Evolutionary conservation across 2,113 vertebrate species (phyloP).

Genomic region (Propithecus coquereli): DNA sequence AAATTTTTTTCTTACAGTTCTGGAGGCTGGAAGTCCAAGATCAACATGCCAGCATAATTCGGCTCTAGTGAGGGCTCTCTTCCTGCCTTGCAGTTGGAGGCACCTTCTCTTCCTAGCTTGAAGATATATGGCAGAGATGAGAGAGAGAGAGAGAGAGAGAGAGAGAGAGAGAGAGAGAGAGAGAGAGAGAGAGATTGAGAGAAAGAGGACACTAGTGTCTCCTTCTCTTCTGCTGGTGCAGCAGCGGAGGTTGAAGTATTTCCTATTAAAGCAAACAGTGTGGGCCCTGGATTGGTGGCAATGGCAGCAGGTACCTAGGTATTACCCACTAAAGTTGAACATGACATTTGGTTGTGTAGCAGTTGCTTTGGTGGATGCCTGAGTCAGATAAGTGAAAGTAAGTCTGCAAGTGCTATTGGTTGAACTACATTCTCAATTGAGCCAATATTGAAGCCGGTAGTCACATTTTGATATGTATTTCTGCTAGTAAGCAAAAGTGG

Average conservation of each 20-base stretch:
- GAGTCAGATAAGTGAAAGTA: neutral
- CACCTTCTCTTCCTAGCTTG: neutral
- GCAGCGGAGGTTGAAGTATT: neutral
- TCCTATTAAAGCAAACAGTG: neutral
- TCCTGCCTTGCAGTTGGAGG: neutral
- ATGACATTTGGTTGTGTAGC: conserved; percentile 57
- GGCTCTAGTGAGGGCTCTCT: neutral
- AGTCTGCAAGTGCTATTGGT: neutral
- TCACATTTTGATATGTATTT: neutral
- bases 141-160: neutral
- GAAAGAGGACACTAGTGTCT: neutral
- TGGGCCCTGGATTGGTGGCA: neutral
- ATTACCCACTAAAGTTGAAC: conserved; percentile 73
- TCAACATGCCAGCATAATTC: neutral
- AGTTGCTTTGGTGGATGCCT: conserved; percentile 35
- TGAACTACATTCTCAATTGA: neutral
- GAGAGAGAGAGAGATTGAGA: neutral
- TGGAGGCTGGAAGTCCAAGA: neutral
- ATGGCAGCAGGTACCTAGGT: conserved; percentile 45
- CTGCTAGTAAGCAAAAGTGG: conserved; percentile 57
- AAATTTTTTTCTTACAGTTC: neutral
- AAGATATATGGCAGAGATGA: neutral
- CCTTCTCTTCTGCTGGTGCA: neutral
- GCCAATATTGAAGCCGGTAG: neutral
- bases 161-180: neutral